Percentiles rank a stretch among this genome's conserved stretches.
Conservation (phyloP, 1,140 invertebrate species). For the Halyomorpha halys region DNA sequence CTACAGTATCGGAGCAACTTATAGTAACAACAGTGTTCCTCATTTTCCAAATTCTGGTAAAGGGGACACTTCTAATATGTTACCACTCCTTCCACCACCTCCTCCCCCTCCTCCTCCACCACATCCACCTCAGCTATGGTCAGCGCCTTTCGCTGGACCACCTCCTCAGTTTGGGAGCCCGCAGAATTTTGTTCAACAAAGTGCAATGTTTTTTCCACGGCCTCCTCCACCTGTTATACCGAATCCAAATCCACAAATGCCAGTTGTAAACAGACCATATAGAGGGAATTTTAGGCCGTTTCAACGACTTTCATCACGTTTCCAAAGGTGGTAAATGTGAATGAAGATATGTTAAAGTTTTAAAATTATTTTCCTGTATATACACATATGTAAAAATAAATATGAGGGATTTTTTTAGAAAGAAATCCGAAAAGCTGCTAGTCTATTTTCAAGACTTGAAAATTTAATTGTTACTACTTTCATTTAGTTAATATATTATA, state of each 20-base stretch:
- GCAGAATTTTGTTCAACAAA: neutral
- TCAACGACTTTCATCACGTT: constrained; percentile 29
- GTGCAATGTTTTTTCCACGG: neutral
- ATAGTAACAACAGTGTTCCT: constrained; percentile 24
- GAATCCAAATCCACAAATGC: constrained; percentile 18
- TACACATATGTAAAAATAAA: no score
- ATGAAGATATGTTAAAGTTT: no score
- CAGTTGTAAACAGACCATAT: neutral
- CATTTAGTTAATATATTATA: no score
- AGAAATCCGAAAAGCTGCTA: no score
- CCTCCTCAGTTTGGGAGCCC: neutral
- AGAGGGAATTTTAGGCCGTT: constrained; percentile 7
- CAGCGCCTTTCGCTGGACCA: neutral
- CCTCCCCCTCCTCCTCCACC: constrained; percentile 1
- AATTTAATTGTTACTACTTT: no score
- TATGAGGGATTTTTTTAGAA: no score
- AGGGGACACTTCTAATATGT: constrained; percentile 28
- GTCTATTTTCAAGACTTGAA: no score
- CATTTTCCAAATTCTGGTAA: constrained; percentile 30
- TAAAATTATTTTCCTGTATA: no score
- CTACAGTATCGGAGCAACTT: neutral
- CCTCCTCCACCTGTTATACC: constrained; percentile 19
- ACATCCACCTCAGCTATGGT: neutral
- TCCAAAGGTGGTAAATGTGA: constrained; percentile 30
- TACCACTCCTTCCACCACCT: neutral